These are phyloP conservation scores for Pristiophorus japonicus DNA, from an alignment of 2,113 vertebrate species.

Conservation along the genomic window DNA sequence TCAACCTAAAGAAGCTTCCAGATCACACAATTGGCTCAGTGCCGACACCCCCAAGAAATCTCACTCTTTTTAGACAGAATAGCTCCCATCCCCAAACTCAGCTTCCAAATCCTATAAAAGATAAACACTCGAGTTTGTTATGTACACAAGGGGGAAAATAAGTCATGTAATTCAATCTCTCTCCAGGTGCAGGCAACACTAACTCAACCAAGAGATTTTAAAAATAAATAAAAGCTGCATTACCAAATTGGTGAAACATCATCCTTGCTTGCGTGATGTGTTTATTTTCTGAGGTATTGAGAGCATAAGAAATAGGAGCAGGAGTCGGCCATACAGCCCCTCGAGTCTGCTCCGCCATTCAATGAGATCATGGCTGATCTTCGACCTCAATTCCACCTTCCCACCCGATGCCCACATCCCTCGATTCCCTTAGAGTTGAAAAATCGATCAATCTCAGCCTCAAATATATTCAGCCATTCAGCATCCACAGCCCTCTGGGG, in stretches of 20 bases:
- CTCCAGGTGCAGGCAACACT: neutral
- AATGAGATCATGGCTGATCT: too few relatives aligned
- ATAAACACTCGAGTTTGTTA: neutral
- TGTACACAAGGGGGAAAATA: neutral
- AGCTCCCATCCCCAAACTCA: neutral
- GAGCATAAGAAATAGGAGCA: too few relatives aligned
- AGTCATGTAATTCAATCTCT: neutral
- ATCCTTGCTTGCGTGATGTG: neutral
- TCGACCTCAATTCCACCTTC: too few relatives aligned
- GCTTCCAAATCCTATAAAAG: neutral
- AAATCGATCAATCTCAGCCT: too few relatives aligned
- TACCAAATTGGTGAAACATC: neutral
- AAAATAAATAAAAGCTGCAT: neutral
- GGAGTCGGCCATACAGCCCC: too few relatives aligned
- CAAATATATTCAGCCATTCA: too few relatives aligned
- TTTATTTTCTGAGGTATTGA: neutral
- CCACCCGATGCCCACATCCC: too few relatives aligned
- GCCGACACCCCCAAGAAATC: neutral
- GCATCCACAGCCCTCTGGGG: too few relatives aligned
- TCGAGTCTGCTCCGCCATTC: too few relatives aligned
- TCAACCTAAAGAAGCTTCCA: neutral
- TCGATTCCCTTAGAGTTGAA: too few relatives aligned
- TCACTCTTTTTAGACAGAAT: too few relatives aligned
- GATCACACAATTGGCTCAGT: neutral
- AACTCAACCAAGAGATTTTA: neutral